A percentile compares a stretch with the other conserved stretches of the same genome.
Conservation (phyloP, 2,113 vertebrate genomes). For the Scalopus aquaticus region DNA sequence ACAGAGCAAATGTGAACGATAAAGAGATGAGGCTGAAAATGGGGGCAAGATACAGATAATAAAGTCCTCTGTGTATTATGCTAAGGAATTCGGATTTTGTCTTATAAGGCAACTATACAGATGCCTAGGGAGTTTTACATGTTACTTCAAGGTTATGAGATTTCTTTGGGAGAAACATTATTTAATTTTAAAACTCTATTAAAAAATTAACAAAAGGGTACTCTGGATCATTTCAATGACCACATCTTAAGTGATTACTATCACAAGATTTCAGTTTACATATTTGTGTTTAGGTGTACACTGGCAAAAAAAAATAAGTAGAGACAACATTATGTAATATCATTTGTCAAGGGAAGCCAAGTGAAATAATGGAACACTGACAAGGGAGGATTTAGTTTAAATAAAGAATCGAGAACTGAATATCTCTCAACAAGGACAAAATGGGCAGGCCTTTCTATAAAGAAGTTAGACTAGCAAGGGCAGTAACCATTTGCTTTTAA, state of each 20-base stretch:
- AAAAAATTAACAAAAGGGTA: slow-evolving; percentile 19
- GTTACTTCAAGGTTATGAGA: background rate
- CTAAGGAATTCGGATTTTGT: background rate
- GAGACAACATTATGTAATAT: background rate
- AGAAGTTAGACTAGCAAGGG: background rate
- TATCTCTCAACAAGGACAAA: background rate
- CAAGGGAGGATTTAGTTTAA: slow-evolving; percentile 14
- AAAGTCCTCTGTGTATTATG: background rate
- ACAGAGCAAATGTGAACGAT: background rate
- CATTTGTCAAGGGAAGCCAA: slow-evolving; percentile 10
- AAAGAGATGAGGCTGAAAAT: slow-evolving; percentile 30
- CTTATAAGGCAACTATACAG: background rate
- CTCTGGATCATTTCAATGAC: background rate
- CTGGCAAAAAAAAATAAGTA: background rate
- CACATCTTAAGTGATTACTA: background rate
- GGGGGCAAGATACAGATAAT: background rate
- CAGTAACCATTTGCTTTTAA: background rate
- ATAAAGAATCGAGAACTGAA: background rate
- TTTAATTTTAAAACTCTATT: slow-evolving; percentile 39
- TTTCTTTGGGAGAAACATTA: background rate
- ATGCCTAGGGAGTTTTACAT: background rate
- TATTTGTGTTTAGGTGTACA: background rate
- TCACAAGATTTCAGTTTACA: slow-evolving; percentile 12
- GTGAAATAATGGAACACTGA: background rate
- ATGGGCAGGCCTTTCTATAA: background rate